Base-by-base conservation (phyloP, 1,140 invertebrate genomes). In the Anagrus nilaparvatae region DNA sequence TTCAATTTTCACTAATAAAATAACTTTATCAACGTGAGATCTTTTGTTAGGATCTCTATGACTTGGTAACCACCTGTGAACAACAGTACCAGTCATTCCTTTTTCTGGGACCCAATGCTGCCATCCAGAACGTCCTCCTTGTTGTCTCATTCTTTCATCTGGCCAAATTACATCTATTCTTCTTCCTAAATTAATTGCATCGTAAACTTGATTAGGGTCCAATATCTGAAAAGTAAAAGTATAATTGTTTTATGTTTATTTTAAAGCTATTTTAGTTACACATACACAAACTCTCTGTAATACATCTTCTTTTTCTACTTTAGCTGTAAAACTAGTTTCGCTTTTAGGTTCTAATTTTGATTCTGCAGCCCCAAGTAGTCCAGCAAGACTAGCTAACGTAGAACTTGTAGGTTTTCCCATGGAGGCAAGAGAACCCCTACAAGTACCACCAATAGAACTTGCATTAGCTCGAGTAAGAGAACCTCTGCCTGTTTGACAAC, bases 111-210 rank as follows among this genome's bases (percentile, higher is more conserved):
- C 72, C 91, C 91, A 96, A 48, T 84, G 80, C 31, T 82, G 81
- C 91, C 91, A 95, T 47, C 77, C 78, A 33, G 81, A 82, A 42
- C 87, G 74, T 0, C 91, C 90, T 1, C 91, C 91, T 49, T 80
- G 75, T 40, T 77, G 76, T 44, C 87, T 67, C 82, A 92, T 89
- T 33, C 78, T 77, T 51, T 92, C 87, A 53, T 84, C 84, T 0
- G 92, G 91, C 91, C 92, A 95, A 31, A 82, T 76, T 1, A 94
- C 88, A 59, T 94, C 90, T 35, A 92, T 90, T 37, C 87, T 71
- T 35, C 87, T 70, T 14, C 87, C 87, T 39, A 91, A 67, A 63
- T 96, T 94, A 28, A 95, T 84, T 38, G 83, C 87, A 60, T 94
- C 87, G 57, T 88, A 94, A 5, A 90, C 84, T 59, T 81, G 73